A percentile compares a stretch with the other conserved stretches of the same genome.
Evolutionary conservation across 1,140 invertebrate species (phyloP).

Genomic region (Diorhabda elongata): DNA sequence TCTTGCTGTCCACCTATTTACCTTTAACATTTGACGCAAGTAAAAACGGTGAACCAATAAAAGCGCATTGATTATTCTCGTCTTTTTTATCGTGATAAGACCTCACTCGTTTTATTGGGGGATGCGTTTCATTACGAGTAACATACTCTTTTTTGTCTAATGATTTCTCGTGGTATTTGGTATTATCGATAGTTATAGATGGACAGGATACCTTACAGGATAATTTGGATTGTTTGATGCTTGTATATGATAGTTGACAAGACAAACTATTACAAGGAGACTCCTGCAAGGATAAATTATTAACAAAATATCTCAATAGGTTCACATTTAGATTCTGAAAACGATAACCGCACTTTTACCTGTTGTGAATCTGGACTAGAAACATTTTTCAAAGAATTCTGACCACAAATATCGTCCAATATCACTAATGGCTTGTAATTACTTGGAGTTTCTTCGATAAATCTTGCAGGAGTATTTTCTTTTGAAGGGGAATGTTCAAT

Average conservation of each 20-base stretch:
- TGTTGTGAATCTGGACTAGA: neutral
- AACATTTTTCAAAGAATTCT: neutral
- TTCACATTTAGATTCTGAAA: neutral
- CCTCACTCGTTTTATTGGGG: neutral
- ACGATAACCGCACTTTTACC: neutral
- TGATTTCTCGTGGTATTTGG: no score
- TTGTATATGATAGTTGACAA: neutral
- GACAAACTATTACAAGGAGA: neutral
- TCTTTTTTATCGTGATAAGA: conserved; percentile 16
- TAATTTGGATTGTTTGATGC: neutral
- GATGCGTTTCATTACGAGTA: neutral
- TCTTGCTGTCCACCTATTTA: neutral
- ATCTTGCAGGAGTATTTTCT: neutral
- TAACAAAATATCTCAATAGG: neutral
- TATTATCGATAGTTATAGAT: no score
- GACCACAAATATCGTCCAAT: neutral
- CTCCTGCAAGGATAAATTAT: neutral
- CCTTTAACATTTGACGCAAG: conserved; percentile 1
- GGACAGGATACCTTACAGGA: no score
- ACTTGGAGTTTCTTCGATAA: neutral
- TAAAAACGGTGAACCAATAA: conserved; percentile 26
- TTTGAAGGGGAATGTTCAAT: neutral
- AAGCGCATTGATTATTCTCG: conserved; percentile 28
- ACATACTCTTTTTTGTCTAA: neutral
- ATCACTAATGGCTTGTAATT: neutral